Percentiles rank a stretch among this genome's conserved stretches.
Conservation (phyloP, 1,140 invertebrate species). For the Brachionus sp. region DNA sequence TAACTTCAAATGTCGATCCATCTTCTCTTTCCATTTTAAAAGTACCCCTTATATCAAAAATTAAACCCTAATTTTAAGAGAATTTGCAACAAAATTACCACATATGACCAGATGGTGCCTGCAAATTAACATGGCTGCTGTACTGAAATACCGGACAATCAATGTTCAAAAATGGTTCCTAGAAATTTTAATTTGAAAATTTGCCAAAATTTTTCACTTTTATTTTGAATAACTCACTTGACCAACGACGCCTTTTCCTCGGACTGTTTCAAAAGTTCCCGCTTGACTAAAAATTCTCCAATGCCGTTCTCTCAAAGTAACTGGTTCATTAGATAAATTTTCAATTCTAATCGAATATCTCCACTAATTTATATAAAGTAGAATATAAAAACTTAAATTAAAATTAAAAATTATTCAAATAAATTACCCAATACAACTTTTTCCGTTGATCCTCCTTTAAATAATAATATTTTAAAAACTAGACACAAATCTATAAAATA, state of each 20-base stretch:
- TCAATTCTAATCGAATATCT: slow-evolving; percentile 90
- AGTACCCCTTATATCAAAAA: slow-evolving; percentile 71
- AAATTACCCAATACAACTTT: slow-evolving; percentile 53
- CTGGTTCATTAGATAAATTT: slow-evolving; percentile 78
- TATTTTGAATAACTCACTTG: slow-evolving; percentile 61
- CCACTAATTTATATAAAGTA: slow-evolving; percentile 51
- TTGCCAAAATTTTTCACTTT: background rate
- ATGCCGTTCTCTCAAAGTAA: slow-evolving; percentile 86
- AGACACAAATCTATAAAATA: background rate
- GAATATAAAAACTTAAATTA: slow-evolving; percentile 24
- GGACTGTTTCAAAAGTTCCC: slow-evolving; percentile 86
- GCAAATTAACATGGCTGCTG: slow-evolving; percentile 88
- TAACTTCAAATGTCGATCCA: slow-evolving; percentile 88
- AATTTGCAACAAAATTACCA: slow-evolving; percentile 63
- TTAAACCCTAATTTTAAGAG: background rate
- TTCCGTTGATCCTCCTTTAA: slow-evolving; percentile 52
- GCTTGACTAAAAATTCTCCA: slow-evolving; percentile 93
- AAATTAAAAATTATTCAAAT: background rate
- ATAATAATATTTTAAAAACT: slow-evolving; percentile 42
- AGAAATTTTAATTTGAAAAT: too few species aligned
- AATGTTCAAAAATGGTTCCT: slow-evolving; percentile 81
- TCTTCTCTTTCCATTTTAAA: slow-evolving; percentile 93
- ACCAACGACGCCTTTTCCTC: slow-evolving; percentile 86
- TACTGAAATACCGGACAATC: slow-evolving; percentile 91
- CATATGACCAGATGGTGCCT: slow-evolving; percentile 96